Evolutionary conservation across 1,140 invertebrate species (phyloP), one percentile per base, ranked within the genome.

Genomic region (Phortica variegata): DNA sequence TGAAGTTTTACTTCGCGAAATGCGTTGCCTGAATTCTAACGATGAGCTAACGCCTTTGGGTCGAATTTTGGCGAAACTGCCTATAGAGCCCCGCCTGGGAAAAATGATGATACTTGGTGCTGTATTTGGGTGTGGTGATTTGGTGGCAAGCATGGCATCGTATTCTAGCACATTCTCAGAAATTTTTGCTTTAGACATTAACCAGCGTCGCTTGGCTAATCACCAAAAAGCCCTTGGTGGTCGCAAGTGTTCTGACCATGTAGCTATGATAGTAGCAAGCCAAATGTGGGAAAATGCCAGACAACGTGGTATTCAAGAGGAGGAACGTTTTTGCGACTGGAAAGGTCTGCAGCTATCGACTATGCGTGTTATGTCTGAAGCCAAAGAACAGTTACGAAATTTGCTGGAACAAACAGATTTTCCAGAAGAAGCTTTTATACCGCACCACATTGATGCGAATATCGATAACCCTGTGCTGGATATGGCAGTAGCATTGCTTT

Each of bases 31-130:
- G 55, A 90, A 95, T 74, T 59, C 72, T 1, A 83, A 86, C 45
- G 92, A 95, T 69, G 88, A 93, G 43, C 74, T 98, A 19, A 95
- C 94, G 0, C 90, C 93, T 0, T 79, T 97, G 1, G 95, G 94
- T 1, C 86, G 87, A 52, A 94, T 97, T 52, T 79, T 98, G n/a
- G 94, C 93, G 1, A 88, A 91, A 51, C 76, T 97, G 58, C 93
- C 94, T 0, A 87, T 97, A 73, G 94, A 97, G 68, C 94, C 95
- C 0, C 83, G 92, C 18, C 80, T 96, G 4, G 94, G 94, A 2
- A 96, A 95, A 79, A 97, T 97, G 93, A 88, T 97, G 82, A 85
- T 97, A 16, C 79, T 97, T 16, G 92, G 90, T 1, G 85, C 86
- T 17, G 86, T 95, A 50, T 88, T 97, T 58, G 83, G 86, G 37